These are phyloP conservation scores for Pemphigus obesinymphae DNA, from an alignment of 1,140 invertebrate species.

Conservation along the genomic window DNA sequence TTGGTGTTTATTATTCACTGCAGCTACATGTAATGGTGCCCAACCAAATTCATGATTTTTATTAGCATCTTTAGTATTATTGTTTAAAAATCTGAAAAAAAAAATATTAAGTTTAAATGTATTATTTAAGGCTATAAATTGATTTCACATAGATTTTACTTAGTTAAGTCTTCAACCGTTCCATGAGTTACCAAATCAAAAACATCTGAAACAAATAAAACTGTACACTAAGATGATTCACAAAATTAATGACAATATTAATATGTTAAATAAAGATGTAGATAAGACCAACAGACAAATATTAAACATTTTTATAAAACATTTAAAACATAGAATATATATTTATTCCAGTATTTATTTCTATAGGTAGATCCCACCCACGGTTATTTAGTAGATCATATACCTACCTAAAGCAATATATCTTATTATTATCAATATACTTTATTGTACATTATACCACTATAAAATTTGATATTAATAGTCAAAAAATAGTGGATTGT, in stretches of 20 bases:
- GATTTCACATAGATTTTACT: neutral
- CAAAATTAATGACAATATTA: neutral
- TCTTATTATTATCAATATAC: no score
- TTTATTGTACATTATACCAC: no score
- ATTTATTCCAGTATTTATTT: no score
- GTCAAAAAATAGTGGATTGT: no score
- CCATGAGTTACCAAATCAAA: neutral
- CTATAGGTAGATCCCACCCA: no score
- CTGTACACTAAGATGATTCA: neutral
- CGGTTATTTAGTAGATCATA: no score
- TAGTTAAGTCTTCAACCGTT: neutral
- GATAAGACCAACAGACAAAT: neutral
- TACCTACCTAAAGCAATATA: no score
- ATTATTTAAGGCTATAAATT: neutral
- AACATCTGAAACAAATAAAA: conserved; percentile 1
- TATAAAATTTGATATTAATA: no score
- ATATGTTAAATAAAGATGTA: neutral
- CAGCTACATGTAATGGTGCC: conserved; percentile 79
- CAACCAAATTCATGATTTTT: conserved; percentile 69
- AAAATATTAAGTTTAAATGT: neutral
- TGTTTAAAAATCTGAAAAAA: conserved; percentile 12
- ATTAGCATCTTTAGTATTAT: conserved; percentile 55
- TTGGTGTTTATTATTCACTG: conserved; percentile 66
- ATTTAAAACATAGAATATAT: neutral
- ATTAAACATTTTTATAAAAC: neutral